Evolutionary conservation across 2,888 invertebrate species (phyloP).

Genomic region (Eristalis intricaria): DNA sequence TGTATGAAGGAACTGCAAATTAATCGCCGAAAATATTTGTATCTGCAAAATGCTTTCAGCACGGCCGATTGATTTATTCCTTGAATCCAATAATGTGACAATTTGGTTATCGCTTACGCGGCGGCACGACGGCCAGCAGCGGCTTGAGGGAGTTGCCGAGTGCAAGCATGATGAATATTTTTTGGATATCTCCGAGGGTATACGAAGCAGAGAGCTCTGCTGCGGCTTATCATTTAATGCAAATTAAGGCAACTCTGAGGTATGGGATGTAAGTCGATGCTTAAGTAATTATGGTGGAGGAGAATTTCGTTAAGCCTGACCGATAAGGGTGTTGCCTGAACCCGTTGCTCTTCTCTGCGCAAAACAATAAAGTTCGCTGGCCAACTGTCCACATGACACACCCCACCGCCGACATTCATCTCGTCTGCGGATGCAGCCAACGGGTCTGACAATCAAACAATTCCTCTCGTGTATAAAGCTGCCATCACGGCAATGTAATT

Average conservation of each 20-base stretch:
- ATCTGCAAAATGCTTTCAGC: conserved; percentile 72
- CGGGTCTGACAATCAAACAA: background rate
- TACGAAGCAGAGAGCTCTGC: background rate
- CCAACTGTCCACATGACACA: background rate
- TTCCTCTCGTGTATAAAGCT: background rate
- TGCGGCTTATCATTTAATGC: conserved; percentile 63
- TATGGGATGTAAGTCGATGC: conserved; percentile 46
- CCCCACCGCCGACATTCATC: too few relatives aligned
- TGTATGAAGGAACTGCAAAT: conserved; percentile 55
- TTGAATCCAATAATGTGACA: conserved; percentile 70
- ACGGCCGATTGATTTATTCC: conserved; percentile 70
- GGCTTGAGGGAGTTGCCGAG: conserved; percentile 53
- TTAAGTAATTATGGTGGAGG: conserved; percentile 49
- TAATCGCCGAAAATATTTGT: conserved; percentile 69
- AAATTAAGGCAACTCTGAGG: conserved; percentile 54
- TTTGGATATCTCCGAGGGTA: conserved; percentile 32
- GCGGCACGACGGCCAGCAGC: background rate
- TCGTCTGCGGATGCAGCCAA: background rate
- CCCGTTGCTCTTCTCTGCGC: background rate
- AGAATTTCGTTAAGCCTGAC: conserved; percentile 36
- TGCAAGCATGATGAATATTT: conserved; percentile 62
- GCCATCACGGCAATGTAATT: conserved; percentile 7
- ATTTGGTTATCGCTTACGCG: conserved; percentile 63
- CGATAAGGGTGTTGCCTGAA: conserved; percentile 29
- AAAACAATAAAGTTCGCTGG: background rate